Base-by-base conservation (phyloP, 2,113 vertebrate species). In the Bubo scandiacus region DNA sequence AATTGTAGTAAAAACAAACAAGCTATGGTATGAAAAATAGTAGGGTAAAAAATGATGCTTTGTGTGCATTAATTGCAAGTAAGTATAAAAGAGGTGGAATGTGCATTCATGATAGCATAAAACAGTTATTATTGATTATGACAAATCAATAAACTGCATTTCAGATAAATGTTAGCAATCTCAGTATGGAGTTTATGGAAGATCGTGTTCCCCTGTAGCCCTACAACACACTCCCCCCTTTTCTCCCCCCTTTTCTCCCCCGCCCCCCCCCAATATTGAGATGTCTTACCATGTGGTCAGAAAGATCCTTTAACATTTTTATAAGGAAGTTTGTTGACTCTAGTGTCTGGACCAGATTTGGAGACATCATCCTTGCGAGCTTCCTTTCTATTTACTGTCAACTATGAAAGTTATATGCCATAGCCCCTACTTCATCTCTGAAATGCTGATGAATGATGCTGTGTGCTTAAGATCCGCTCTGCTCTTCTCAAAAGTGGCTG, bases 191-290 rank as follows among this genome's bases (percentile, higher is more conserved):
- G 78, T 94, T 72, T 73, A 26, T 63, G 34, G 23, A 62, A 52
- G 9, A n/a, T 78, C 86, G 82, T 80, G n/a, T 81, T 96, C 77
- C 32, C 25, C 0, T 4, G 12, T 87, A 68, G 18, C 11, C 9
- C 75, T 89, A 10, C 0, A 5, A 5, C 17, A 45, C 4, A 2
- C 11, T 38, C 2, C 3, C 0, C 1, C 11, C 20, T 71, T 47
- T 20, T 17, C 5, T 5, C 11, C 4, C 13, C 13, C 11, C 11
- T n/a, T n/a, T n/a, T 3, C 13, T 8, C 8, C 5, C 4, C 26
- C 6, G 1, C 6, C 11, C 7, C 1, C 5, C 11, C 4, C 13
- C 13, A 25, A 5, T 62, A 25, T 0, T 74, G 32, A 81, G 21
- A 21, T 38, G 12, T 43, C 51, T 58, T 57, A 36, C 49, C 5